Evolutionary conservation across 1,140 invertebrate genomes (phyloP).

Genomic region (Proctacanthus coquilletti): DNA sequence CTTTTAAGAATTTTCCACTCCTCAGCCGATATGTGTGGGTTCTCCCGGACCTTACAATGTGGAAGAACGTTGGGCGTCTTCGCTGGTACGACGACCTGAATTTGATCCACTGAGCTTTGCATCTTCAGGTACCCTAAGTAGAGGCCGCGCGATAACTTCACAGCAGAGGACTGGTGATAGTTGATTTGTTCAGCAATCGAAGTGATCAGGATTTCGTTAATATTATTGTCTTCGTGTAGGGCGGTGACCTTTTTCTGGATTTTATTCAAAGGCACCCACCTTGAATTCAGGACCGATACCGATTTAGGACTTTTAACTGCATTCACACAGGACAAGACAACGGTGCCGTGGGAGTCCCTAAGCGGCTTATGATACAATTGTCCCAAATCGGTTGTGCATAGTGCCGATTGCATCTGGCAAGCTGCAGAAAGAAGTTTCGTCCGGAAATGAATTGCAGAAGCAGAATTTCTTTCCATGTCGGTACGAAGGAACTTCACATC

Average conservation of each 20-base stretch:
- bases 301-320: conserved; percentile 68
- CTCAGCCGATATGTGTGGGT: conserved; percentile 87
- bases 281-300: conserved; percentile 69
- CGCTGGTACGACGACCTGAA: conserved; percentile 81
- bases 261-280: conserved; percentile 76
- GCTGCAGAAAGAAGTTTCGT: conserved; percentile 82
- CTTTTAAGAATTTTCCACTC: conserved; percentile 73
- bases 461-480: conserved; percentile 87
- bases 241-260: conserved; percentile 39
- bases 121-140: conserved; percentile 93
- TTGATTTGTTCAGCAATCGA: conserved; percentile 80
- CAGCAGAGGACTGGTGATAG: conserved; percentile 71
- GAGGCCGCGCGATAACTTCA: conserved; percentile 66
- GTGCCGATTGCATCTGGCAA: conserved; percentile 78
- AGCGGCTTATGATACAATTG: conserved; percentile 84
- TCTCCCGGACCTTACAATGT: conserved; percentile 80
- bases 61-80: conserved; percentile 86
- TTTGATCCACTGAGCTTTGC: conserved; percentile 85
- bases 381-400: conserved; percentile 81
- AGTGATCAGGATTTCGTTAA: conserved; percentile 65
- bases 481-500: conserved; percentile 77
- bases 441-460: conserved; percentile 78
- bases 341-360: conserved; percentile 70
- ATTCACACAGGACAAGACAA: conserved; percentile 79
- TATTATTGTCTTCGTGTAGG: conserved; percentile 51